phyloP scores from a whole-genome alignment of 2,797 vertebrate species.

The Mus minutoides region DNA sequence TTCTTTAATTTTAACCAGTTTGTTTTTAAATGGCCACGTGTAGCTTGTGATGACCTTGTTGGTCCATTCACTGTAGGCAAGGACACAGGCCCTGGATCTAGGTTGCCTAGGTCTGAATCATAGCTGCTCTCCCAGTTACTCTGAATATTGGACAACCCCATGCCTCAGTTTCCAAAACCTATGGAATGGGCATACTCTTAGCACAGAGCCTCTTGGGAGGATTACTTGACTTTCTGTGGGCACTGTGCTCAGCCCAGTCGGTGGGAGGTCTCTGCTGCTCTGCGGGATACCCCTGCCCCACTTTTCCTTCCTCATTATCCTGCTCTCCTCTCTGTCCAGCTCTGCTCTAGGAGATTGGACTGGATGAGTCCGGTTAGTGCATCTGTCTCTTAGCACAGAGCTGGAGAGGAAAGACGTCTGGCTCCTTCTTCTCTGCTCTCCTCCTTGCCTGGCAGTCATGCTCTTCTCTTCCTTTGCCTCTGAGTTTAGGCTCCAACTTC shows the following conservation, averaged over 20 bases:
- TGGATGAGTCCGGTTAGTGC: fast-evolving
- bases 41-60: background rate
- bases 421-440: background rate
- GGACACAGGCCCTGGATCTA: background rate
- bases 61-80: background rate
- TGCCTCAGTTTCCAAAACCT: background rate
- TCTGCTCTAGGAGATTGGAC: background rate
- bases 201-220: background rate
- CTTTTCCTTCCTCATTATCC: too few relatives aligned
- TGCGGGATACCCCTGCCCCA: background rate
- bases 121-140: background rate
- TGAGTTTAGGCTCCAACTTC: background rate
- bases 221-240: fast-evolving
- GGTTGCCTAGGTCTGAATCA: background rate
- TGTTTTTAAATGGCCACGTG: background rate
- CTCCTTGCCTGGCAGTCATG: background rate
- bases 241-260: background rate
- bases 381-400: background rate
- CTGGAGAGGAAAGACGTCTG: background rate
- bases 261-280: fast-evolving
- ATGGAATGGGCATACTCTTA: background rate
- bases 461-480: background rate
- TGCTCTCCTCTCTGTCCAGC: background rate
- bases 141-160: background rate
- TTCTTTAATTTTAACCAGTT: background rate